These are phyloP conservation scores for Neoniphon sammara DNA, from an alignment of 2,797 vertebrate species.

Conservation along the genomic window DNA sequence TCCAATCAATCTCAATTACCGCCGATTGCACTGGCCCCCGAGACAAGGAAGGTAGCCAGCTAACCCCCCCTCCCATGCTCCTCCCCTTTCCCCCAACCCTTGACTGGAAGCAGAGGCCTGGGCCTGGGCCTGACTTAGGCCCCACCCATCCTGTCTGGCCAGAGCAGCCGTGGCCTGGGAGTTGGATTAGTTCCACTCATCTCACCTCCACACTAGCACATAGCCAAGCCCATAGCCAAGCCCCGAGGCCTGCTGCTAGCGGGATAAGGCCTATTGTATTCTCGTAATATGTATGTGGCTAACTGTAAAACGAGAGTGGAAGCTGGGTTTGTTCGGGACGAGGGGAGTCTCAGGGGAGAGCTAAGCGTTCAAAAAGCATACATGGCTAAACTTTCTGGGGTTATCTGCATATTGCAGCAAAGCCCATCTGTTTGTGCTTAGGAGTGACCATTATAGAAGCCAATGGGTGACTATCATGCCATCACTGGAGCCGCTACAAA, in stretches of 20 bases:
- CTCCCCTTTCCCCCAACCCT: slow-evolving; percentile 81
- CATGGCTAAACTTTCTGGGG: slow-evolving; percentile 36
- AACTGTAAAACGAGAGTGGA: slow-evolving; percentile 46
- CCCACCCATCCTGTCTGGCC: slow-evolving; percentile 78
- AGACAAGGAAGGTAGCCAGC: slow-evolving; percentile 90
- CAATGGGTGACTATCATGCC: slow-evolving; percentile 59
- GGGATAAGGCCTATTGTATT: slow-evolving; percentile 43
- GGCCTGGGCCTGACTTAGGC: slow-evolving; percentile 70
- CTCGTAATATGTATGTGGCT: slow-evolving; percentile 30
- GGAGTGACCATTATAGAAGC: slow-evolving; percentile 37
- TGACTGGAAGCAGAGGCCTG: slow-evolving; percentile 81
- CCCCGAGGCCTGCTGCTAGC: slow-evolving; percentile 46
- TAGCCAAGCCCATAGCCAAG: slow-evolving; percentile 43
- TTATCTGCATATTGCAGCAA: slow-evolving; percentile 46
- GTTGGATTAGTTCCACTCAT: slow-evolving; percentile 72
- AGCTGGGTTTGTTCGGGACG: slow-evolving; percentile 24
- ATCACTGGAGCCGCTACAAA: slow-evolving; percentile 63
- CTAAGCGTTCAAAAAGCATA: slow-evolving; percentile 40
- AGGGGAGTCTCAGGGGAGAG: slow-evolving; percentile 22
- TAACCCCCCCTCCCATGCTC: slow-evolving; percentile 77
- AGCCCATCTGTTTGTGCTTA: slow-evolving; percentile 68
- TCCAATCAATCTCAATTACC: slow-evolving; percentile 99
- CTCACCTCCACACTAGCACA: slow-evolving; percentile 68
- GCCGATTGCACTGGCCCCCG: slow-evolving; percentile 89
- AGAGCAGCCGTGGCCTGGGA: slow-evolving; percentile 56